These are phyloP conservation scores for Eumeta japonica DNA, from an alignment of 1,140 invertebrate species.

Conservation along the genomic window DNA sequence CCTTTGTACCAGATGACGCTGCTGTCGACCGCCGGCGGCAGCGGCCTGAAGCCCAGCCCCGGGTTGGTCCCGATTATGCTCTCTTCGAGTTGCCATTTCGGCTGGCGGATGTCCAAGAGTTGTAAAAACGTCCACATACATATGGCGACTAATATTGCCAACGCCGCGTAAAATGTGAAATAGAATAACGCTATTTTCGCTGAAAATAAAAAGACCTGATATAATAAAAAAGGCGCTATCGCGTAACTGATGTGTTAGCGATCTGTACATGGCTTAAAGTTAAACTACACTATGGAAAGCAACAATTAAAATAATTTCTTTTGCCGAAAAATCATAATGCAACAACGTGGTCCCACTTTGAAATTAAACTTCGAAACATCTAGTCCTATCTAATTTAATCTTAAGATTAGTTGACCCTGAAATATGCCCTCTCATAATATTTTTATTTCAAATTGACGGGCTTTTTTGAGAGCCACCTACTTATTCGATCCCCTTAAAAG, in stretches of 20 bases:
- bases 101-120: slow-evolving; percentile 82
- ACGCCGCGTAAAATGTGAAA: slow-evolving; percentile 82
- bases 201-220: slow-evolving; percentile 44
- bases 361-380: too few relatives aligned
- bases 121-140: slow-evolving; percentile 91
- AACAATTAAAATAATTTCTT: too few relatives aligned
- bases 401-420: too few relatives aligned
- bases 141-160: slow-evolving; percentile 83
- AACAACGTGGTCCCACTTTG: too few relatives aligned
- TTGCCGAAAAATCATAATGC: too few relatives aligned
- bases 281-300: too few relatives aligned
- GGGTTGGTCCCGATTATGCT: slow-evolving; percentile 91
- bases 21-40: slow-evolving; percentile 87
- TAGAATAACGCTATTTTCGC: slow-evolving; percentile 92
- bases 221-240: slow-evolving; percentile 2
- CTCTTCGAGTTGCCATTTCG: slow-evolving; percentile 77
- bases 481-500: too few relatives aligned
- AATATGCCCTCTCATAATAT: too few relatives aligned
- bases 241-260: background rate
- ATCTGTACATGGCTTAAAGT: too few relatives aligned
- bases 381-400: too few relatives aligned
- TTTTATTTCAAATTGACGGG: too few relatives aligned
- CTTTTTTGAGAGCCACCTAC: too few relatives aligned
- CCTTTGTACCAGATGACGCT: slow-evolving; percentile 91
- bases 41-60: slow-evolving; percentile 87